Conservation (phyloP, 2,797 vertebrate genomes). For the Propithecus perrieri region DNA sequence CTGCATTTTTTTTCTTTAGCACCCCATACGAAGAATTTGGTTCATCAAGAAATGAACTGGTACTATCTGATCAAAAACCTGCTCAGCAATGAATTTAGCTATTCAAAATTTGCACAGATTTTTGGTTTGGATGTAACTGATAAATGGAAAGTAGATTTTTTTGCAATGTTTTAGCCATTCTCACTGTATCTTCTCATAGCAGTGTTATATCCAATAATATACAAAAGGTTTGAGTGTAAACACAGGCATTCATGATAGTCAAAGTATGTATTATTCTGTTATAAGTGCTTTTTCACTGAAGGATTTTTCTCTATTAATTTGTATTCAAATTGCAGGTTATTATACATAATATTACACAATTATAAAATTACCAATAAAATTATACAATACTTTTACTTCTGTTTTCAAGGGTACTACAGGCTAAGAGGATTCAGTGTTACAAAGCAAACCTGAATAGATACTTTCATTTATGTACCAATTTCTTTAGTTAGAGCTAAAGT, state of each 20-base stretch:
- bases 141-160: neutral
- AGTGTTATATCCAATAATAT: neutral
- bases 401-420: conserved; percentile 29
- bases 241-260: neutral
- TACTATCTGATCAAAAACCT: neutral
- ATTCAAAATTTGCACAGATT: conserved; percentile 27
- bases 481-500: conserved; percentile 10
- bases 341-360: neutral
- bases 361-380: too few relatives aligned
- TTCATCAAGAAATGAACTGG: neutral
- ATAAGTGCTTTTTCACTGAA: neutral
- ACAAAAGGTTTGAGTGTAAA: neutral
- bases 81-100: neutral
- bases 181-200: neutral
- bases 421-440: neutral
- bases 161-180: neutral
- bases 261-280: neutral
- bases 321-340: neutral
- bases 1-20: neutral
- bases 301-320: conserved; percentile 15
- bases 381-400: neutral
- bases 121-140: neutral
- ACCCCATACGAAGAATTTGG: neutral
- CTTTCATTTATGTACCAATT: neutral
- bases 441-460: neutral